Base-by-base conservation (phyloP, 2,888 invertebrate species). In the Leucania comma region DNA sequence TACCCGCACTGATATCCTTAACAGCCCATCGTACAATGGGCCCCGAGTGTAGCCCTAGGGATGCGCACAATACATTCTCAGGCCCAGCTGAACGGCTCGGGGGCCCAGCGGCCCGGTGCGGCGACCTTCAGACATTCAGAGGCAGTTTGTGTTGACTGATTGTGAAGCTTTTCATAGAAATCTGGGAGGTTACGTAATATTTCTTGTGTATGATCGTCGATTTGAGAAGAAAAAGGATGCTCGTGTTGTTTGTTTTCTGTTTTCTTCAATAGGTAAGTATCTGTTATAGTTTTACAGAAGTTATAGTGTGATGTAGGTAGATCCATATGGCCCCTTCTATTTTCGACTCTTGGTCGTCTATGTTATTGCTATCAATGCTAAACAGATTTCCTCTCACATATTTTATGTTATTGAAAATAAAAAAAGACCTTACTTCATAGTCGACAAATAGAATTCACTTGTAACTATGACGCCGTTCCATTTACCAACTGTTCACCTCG, bases 91-190 rank as follows among this genome's bases (percentile, higher is more conserved):
- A 65, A 60, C 53, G 68, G 61, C 54, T 61, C 29, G 26, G 20
- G 32, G 17, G 53, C 53, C 53, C 53, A 22, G 63, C 50, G 63
- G 54, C 48, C 56, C 69, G 59, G 62, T n/a, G 60, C 46, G 35
- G 24, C 51, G 24, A 53, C 76, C 67, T 12, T 50, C 53, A 24
- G 17, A 22, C 76, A 78, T 82, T 72, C 79, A 79, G 29, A 48
- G 57, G 48, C 63, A 61, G 75, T 70, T 78, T 75, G 69, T 73
- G 78, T 81, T 79, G 76, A 81, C 83, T 81, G 82, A 81, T 82
- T 81, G 76, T 76, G 67, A 66, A 67, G 69, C 38, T 72, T 78
- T 78, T 69, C 57, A 56, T 50, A 46, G 38, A 72, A 61, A 61
- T 62, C 42, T 56, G 48, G 6, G 50, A 75, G 70, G 66, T 67